Evolutionary conservation across 2,888 invertebrate genomes (phyloP), one percentile per base, ranked within the genome.

Genomic region (Hoplodrina blanda): DNA sequence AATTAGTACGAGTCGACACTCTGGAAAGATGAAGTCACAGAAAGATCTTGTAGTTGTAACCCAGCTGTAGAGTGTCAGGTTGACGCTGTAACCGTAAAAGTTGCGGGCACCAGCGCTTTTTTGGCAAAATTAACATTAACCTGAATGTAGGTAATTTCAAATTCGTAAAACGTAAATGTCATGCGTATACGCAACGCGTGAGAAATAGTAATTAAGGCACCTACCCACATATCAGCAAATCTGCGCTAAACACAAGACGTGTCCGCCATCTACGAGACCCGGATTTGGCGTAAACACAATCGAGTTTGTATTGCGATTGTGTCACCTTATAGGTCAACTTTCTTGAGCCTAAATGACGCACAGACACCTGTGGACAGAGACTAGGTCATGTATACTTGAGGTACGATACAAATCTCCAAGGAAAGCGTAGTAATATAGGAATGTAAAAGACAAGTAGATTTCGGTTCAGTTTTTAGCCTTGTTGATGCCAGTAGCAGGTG

Each of bases 151-250:
- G 71, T 83, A 56, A 71, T 75, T 82, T 81, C 46, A 73, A 81
- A 83, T 81, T 68, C 57, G 63, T 76, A 80, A 80, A 85, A 85
- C 70, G 78, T 77, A 68, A 76, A 74, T 69, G 69, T 56, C 78
- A 80, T 72, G 76, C 78, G 76, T 73, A 69, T 76, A 72, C 73
- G 69, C 73, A 78, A 76, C 69, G 78, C 76, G 78, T 75, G 78
- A 62, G 76, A 86, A 85, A 86, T 87, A 67, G 62, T 75, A 84
- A 86, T 84, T 75, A 82, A 69, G 64, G 66, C 69, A 73, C 67
- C 20, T 56, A 62, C 61, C 69, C 37, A 70, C 60, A 73, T 80
- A 75, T 74, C 76, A 56, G 66, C 55, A 66, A 62, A 69, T 80
- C 44, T 69, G 68, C 67, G 64, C 60, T 70, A 60, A 65, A 62